These are phyloP conservation scores for Ptycholaimellus sp. DNA, from an alignment of 2,888 invertebrate genomes.

Conservation along the genomic window DNA sequence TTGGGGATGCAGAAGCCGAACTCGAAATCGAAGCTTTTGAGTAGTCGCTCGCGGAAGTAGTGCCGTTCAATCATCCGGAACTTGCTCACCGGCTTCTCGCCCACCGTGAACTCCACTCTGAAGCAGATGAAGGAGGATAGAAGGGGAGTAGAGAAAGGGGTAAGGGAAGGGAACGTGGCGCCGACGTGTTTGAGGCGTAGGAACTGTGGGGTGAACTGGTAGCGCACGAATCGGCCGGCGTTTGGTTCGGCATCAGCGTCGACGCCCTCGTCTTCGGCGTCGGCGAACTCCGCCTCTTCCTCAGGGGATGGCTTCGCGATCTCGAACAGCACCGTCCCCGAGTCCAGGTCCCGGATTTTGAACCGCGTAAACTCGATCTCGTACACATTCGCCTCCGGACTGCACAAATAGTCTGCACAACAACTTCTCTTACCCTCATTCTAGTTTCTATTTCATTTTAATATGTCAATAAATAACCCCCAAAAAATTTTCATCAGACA, in stretches of 20 bases:
- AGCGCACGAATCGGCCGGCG: conserved; percentile 84
- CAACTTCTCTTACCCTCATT: conserved; percentile 7
- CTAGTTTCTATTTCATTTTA: too few relatives aligned
- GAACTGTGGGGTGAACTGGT: conserved; percentile 94
- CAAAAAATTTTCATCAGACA: too few relatives aligned
- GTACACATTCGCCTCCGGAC: conserved; percentile 79
- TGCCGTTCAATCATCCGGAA: conserved; percentile 96
- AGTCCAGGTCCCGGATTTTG: conserved; percentile 72
- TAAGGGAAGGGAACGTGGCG: conserved; percentile 54
- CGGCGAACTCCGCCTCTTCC: conserved; percentile 5
- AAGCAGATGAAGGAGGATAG: conserved; percentile 87
- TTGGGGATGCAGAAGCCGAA: conserved; percentile 97
- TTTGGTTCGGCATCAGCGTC: conserved; percentile 35
- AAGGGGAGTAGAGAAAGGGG: conserved; percentile 38
- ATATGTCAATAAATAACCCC: too few relatives aligned
- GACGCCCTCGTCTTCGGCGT: conserved; percentile 9
- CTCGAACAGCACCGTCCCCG: conserved; percentile 67
- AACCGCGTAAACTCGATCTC: conserved; percentile 93
- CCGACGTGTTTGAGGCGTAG: conserved; percentile 82
- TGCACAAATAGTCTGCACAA: conserved; percentile 52
- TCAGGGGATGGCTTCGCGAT: conserved; percentile 48
- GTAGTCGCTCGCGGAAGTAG: conserved; percentile 66
- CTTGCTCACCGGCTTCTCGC: conserved; percentile 61
- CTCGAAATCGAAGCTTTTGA: conserved; percentile 96
- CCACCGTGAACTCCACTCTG: conserved; percentile 88